A percentile compares a stretch with the other conserved stretches of the same genome.
phyloP scores from a whole-genome alignment of 2,888 invertebrate species.

The Chesias legatella region DNA sequence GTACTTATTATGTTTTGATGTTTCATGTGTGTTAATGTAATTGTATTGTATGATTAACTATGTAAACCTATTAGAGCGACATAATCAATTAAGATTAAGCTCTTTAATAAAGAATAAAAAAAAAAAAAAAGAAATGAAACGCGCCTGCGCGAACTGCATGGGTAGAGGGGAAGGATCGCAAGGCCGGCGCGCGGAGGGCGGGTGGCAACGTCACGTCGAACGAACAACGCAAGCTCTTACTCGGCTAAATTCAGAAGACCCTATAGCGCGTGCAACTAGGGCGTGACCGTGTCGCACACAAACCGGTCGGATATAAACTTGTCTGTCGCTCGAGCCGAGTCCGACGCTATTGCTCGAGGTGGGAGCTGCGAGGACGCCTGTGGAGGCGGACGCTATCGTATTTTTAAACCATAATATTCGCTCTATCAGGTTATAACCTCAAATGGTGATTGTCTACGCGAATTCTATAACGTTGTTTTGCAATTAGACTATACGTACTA shows the following conservation, averaged over 20 bases:
- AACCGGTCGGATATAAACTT: slow-evolving; percentile 54
- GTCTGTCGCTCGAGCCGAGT: slow-evolving; percentile 67
- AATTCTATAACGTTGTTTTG: slow-evolving; percentile 22
- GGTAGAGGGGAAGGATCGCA: slow-evolving; percentile 66
- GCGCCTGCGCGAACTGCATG: slow-evolving; percentile 69
- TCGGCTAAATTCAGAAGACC: slow-evolving; percentile 55
- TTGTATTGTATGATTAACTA: too few species aligned
- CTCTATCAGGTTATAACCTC: slow-evolving; percentile 36
- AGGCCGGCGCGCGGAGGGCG: slow-evolving; percentile 68
- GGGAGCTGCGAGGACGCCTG: slow-evolving; percentile 62
- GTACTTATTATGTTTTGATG: too few species aligned
- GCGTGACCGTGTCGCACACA: slow-evolving; percentile 27
- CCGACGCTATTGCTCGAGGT: slow-evolving; percentile 75
- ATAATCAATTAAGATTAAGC: too few species aligned
- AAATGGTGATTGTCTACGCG: slow-evolving; percentile 21
- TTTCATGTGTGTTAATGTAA: too few species aligned
- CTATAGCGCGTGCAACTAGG: slow-evolving; percentile 20
- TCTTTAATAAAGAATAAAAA: too few species aligned
- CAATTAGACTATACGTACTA: slow-evolving; percentile 27
- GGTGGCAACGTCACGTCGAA: slow-evolving; percentile 73
- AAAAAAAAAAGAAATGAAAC: slow-evolving; percentile 64
- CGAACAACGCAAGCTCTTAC: slow-evolving; percentile 71
- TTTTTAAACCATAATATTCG: slow-evolving; percentile 42
- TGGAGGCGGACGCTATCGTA: slow-evolving; percentile 60
- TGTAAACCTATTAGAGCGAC: too few species aligned